Evolutionary conservation across 1,140 invertebrate species (phyloP), one percentile per base, ranked within the genome.

Genomic region (Galendromus occidentalis): DNA sequence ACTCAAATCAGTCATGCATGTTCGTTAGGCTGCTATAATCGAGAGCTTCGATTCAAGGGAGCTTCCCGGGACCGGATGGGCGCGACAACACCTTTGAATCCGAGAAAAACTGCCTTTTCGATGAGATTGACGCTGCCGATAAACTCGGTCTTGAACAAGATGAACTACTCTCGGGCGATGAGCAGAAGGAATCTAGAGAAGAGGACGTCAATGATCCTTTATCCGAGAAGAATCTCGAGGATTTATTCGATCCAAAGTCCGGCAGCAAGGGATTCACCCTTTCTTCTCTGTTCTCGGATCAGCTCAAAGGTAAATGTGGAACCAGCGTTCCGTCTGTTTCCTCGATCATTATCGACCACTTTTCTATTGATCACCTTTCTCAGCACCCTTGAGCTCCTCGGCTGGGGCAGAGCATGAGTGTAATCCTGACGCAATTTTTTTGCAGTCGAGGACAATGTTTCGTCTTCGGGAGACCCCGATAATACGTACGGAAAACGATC

Each of bases 41-140:
- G 33, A 39, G 9, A 6, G 33, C 33, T 39, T 9, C 33, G 9
- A 9, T 39, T 39, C 9, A 4, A 39, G 33, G 9, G 9, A n/a
- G n/a, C n/a, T 39, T 39, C 9, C 9, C 33, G 9, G 9, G 9
- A 9, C 33, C 4, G 4, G 4, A 39, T 9, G 33, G 9, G 9
- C 33, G 9, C 9, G 33, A 39, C 4, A 39, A 59, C 20, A 25
- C 51, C 2, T 59, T 59, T 22, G 51, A 59, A 33, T 59, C 51
- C 25, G 25, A 25, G 33, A 59, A 22, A 33, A 25, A 59, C 20
- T 17, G 33, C 33, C 51, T 59, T 2, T 59, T 59, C 51, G 51
- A 59, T 17, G 51, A 59, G 14, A 59, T 59, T 22, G 51, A 59
- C 20, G 51, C 51, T 59, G 51, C 51, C 14, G 51, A 59, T 22